Conservation (phyloP, 2,888 invertebrate species). For the Polyommatus icarus region DNA sequence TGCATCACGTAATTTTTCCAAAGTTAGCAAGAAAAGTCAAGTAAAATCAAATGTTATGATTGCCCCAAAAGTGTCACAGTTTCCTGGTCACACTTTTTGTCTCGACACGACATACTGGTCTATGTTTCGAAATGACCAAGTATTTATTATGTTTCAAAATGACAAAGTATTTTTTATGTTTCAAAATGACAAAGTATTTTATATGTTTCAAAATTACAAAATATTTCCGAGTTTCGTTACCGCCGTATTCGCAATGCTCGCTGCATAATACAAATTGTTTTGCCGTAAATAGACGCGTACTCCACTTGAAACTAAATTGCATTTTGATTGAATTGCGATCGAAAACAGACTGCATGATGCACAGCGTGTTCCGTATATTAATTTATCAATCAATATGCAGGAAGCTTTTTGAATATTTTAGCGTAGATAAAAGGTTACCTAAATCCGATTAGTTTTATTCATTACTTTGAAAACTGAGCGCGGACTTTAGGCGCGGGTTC, state of each 20-base stretch:
- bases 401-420: conserved; percentile 19
- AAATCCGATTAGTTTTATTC: neutral
- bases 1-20: no score
- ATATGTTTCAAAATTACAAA: neutral
- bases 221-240: conserved; percentile 1
- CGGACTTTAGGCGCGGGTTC: neutral
- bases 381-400: conserved; percentile 17
- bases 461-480: neutral
- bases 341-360: conserved; percentile 11
- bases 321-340: conserved; percentile 14
- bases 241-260: neutral
- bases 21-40: no score
- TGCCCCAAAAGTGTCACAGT: neutral
- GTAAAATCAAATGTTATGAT: no score
- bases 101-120: no score
- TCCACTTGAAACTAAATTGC: conserved; percentile 20
- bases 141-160: neutral
- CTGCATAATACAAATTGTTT: conserved; percentile 11
- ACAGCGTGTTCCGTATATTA: neutral
- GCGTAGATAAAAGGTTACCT: conserved; percentile 2
- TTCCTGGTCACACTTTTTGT: neutral
- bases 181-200: neutral
- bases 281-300: neutral
- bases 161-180: no score
- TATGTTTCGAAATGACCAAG: no score